Conservation (phyloP, 2,888 invertebrate species). For the Pimpla rufipes region DNA sequence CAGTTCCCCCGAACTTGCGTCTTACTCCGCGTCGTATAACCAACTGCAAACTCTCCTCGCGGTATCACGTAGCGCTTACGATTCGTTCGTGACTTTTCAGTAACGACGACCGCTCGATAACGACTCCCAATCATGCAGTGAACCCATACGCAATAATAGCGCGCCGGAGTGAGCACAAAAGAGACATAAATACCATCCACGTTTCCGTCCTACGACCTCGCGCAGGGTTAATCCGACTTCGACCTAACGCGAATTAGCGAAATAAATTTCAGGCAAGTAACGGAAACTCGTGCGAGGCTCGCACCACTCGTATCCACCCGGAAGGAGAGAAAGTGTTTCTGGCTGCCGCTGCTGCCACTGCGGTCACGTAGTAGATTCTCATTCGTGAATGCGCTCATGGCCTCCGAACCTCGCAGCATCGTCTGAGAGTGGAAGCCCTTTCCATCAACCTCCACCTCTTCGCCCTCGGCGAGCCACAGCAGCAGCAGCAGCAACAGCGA, state of each 20-base stretch:
- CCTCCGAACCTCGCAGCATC: constrained; percentile 5
- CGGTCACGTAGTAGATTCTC: constrained; percentile 68
- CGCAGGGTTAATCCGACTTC: background rate
- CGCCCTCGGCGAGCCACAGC: constrained; percentile 52
- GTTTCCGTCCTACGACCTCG: background rate
- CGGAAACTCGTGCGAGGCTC: constrained; percentile 68
- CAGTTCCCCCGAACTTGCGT: background rate
- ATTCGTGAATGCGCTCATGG: constrained; percentile 47
- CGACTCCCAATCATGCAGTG: background rate
- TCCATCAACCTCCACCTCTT: constrained; percentile 61
- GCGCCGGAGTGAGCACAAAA: background rate
- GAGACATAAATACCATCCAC: background rate
- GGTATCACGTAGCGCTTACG: constrained; percentile 20
- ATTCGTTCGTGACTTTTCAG: constrained; percentile 36
- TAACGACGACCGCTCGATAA: background rate
- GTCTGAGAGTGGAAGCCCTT: constrained; percentile 45
- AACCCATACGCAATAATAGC: background rate
- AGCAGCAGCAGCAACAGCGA: constrained; percentile 26
- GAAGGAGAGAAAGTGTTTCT: constrained; percentile 43
- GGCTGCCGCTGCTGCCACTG: constrained; percentile 45
- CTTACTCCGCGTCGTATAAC: background rate
- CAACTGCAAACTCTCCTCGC: constrained; percentile 4
- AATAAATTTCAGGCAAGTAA: constrained; percentile 20
- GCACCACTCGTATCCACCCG: constrained; percentile 45
- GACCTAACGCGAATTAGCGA: constrained; percentile 12